Base-by-base conservation (phyloP, 2,797 vertebrate species). In the Pitangus sulphuratus region DNA sequence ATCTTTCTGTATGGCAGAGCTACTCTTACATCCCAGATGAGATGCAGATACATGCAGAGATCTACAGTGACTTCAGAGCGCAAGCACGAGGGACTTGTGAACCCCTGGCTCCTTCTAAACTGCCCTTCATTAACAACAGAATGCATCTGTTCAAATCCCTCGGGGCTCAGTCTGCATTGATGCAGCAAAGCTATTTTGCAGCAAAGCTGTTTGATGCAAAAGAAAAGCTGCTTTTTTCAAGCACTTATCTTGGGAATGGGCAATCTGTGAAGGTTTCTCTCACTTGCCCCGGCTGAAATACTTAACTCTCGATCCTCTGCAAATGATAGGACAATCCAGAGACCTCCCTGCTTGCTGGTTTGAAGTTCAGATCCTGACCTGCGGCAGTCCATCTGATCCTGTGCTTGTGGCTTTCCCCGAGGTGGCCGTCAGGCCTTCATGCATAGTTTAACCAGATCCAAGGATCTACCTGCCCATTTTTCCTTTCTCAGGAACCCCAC, bases 61-160 rank as follows among this genome's bases (percentile, higher is more conserved):
- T 48, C n/a, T 68, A 89, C 80, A 47, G 37, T 4, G 18, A 82
- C 71, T 94, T 93, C 85, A 91, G 94, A 94, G 66, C 80, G 54
- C 74, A 93, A 25, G 26, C 51, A 16, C 1, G 2, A 70, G 71
- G 50, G 79, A 91, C 47, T 72, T 65, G 31, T n/a, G 60, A 90
- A 82, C 64, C 44, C 37, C 62, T 40, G 45, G 56, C 77, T 88
- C 68, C 64, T 75, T 93, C 85, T 88, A 84, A 94, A 91, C 80
- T 84, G 88, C 77, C 90, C 96, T 93, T 96, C 88, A 92, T 95
- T 91, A 96, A 62, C 72, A 88, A 78, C 35, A 94, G 91, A 96
- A 96, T 77, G 45, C 56, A 33, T 70, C 83, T 84, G 80, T 82
- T 87, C 51, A 82, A 7, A 66, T 84, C 70, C 74, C 70, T 48